Evolutionary conservation across 2,797 vertebrate species (phyloP), one percentile per base, ranked within the genome.

Genomic region (Takifugu rubripes): DNA sequence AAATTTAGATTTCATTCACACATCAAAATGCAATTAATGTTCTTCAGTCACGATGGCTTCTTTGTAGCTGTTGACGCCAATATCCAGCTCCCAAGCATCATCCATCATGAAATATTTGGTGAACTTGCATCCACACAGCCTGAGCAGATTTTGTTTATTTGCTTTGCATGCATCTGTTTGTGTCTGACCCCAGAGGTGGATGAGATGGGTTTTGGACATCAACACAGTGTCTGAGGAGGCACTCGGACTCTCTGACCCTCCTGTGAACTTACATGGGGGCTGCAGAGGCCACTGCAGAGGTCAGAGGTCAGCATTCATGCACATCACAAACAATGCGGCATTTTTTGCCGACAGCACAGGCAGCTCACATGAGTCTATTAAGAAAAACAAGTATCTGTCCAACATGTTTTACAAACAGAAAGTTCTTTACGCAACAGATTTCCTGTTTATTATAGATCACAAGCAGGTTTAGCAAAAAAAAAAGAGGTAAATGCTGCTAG

Each of bases 301-400:
- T 79, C 93, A 94, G 85, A 96, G 95, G 93, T 94, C 94, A 92
- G 85, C 83, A 72, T 91, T 92, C 92, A 92, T 92, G 92, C 92
- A 90, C 91, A 85, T 91, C 90, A 89, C 91, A 94, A 93, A 95
- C 92, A 95, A 94, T 93, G 93, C 89, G 84, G 81, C 80, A 90
- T 6, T 92, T 93, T 21, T 21, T 21, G 89, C 81, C 68, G 64
- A 84, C 83, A 86, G 85, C 88, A 75, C 49, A 84, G 70, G 70
- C 81, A 75, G 68, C 80, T 80, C 81, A 65, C 69, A 75, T 72
- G 59, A 79, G 63, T 72, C 73, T 75, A 74, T 33, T 68, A 12
- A 36, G 25, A 70, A 79, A 79, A 78, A 61, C 42, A 47, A 17
- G 26, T 52, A 66, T 65, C 44, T 12, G 26, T 36, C 5, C 26